Evolutionary conservation across 2,888 invertebrate genomes (phyloP).

Genomic region (Spilosoma lubricipeda): DNA sequence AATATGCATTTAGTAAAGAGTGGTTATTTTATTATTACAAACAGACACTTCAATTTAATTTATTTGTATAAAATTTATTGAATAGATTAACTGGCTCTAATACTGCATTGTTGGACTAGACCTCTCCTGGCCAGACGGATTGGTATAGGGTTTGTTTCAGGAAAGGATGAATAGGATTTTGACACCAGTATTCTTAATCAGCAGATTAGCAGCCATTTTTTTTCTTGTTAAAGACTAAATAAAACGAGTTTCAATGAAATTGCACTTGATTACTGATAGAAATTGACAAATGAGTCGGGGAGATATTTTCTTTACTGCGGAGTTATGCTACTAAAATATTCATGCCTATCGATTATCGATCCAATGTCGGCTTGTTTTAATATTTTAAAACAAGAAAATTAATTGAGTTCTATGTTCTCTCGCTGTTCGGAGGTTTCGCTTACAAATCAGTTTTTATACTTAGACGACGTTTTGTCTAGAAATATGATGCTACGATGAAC

Average conservation of each 20-base stretch:
- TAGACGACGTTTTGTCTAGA: background rate
- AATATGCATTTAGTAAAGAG: no score
- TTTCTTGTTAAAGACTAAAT: background rate
- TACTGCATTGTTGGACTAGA: no score
- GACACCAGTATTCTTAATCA: no score
- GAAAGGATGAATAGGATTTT: no score
- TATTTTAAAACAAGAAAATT: background rate
- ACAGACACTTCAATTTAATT: no score
- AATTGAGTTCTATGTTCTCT: background rate
- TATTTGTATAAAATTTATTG: no score
- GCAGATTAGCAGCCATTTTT: no score
- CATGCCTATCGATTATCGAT: background rate
- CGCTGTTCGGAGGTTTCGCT: background rate
- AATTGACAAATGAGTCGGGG: background rate
- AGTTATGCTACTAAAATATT: background rate
- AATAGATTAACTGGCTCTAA: no score
- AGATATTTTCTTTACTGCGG: background rate
- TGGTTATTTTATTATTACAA: no score
- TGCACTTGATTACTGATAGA: background rate
- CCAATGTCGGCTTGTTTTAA: background rate
- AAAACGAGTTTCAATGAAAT: background rate
- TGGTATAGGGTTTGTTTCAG: no score
- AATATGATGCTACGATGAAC: background rate
- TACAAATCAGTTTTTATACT: background rate
- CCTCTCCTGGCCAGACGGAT: no score